phyloP scores from a whole-genome alignment of 2,797 vertebrate genomes.

The Chromobotia macracanthus region DNA sequence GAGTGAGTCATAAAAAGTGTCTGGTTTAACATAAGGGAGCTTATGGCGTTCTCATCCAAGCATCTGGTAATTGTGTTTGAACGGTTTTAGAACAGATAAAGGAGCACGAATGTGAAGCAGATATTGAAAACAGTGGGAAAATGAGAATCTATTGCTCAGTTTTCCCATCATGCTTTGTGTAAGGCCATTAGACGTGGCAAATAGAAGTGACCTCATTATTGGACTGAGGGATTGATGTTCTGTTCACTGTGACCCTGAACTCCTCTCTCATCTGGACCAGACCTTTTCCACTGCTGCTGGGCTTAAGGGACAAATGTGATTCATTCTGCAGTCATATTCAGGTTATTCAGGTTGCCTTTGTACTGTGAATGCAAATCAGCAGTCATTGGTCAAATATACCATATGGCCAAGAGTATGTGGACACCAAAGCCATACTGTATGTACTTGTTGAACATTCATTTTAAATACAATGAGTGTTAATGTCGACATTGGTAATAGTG shows the following conservation, averaged over 20 bases:
- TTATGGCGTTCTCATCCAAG: conserved; percentile 30
- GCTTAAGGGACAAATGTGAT: conserved; percentile 37
- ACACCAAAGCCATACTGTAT: too few relatives aligned
- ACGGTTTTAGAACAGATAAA: conserved; percentile 34
- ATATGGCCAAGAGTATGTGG: background rate
- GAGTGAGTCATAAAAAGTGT: conserved; percentile 34
- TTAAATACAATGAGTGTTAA: background rate
- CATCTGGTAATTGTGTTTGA: conserved; percentile 45
- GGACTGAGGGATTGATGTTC: conserved; percentile 27
- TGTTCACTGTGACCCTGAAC: conserved; percentile 36
- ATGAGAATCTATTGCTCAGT: conserved; percentile 26
- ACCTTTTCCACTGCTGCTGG: conserved; percentile 15
- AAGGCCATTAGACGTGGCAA: background rate
- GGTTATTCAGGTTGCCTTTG: conserved; percentile 22
- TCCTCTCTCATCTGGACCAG: conserved; percentile 10
- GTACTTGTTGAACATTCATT: background rate
- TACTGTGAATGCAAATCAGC: conserved; percentile 35
- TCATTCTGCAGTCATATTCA: background rate
- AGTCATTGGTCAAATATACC: conserved; percentile 1
- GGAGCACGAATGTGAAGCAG: conserved; percentile 22
- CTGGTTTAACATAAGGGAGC: conserved; percentile 42
- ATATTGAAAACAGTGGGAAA: background rate
- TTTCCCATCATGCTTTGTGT: conserved; percentile 1
- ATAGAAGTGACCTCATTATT: conserved; percentile 34
- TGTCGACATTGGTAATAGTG: too few relatives aligned